A percentile compares a stretch with the other conserved stretches of the same genome.
These are phyloP conservation scores for Bovichtus diacanthus DNA, from an alignment of 2,797 vertebrate species.

Conservation along the genomic window DNA sequence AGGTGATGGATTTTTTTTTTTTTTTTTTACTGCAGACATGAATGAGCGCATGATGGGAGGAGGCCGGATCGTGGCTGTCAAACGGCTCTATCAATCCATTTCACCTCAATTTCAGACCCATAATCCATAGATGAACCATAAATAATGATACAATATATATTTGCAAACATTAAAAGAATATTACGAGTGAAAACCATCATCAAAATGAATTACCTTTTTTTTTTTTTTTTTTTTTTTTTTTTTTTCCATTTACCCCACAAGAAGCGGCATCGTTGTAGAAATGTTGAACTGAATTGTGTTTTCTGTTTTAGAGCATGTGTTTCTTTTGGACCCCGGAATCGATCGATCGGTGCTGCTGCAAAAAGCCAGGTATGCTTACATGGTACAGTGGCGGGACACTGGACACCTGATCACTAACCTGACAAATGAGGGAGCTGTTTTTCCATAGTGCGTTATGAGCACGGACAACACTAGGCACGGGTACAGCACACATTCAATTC, in stretches of 20 bases:
- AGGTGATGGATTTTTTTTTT: slow-evolving; percentile 18
- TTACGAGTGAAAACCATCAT: not conserved
- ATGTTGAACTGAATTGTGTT: not conserved
- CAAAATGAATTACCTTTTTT: not conserved
- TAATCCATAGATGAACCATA: not conserved
- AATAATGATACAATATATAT: not conserved
- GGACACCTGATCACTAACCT: not conserved
- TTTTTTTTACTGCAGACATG: slow-evolving; percentile 32
- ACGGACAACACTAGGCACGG: not conserved
- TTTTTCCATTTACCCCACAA: rapidly evolving
- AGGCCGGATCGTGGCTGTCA: slow-evolving; percentile 74
- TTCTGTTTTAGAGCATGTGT: slow-evolving; percentile 90
- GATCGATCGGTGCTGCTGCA: slow-evolving; percentile 95
- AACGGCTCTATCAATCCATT: slow-evolving; percentile 35
- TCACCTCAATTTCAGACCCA: not conserved
- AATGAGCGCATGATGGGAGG: slow-evolving; percentile 64
- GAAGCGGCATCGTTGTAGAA: not conserved
- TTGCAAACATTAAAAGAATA: not conserved
- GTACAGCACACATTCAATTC: not conserved
- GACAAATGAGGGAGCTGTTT: not conserved
- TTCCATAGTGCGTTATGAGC: not conserved
- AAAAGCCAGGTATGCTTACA: slow-evolving; percentile 93
- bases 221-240: not conserved
- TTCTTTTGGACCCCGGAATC: slow-evolving; percentile 96
- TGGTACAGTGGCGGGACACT: not conserved